phyloP scores from a whole-genome alignment of 2,888 invertebrate species.

The Caenorhabditis parvicauda region DNA sequence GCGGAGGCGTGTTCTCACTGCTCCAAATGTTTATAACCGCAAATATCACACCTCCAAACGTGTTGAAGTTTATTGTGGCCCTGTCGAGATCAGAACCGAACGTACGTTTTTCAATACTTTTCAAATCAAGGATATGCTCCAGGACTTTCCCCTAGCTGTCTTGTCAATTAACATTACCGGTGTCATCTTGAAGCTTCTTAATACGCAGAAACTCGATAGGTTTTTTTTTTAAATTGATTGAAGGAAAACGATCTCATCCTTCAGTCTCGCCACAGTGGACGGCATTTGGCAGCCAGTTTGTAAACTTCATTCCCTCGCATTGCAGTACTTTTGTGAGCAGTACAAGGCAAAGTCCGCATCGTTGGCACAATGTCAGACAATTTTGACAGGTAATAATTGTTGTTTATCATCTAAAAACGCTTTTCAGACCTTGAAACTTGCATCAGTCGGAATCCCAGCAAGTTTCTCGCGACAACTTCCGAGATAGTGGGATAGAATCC shows the following conservation, averaged over 20 bases:
- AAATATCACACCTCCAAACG: slow-evolving; percentile 6
- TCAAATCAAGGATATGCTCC: neutral
- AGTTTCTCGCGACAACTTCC: slow-evolving; percentile 6
- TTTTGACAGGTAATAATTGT: no score
- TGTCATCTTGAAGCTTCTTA: slow-evolving; percentile 19
- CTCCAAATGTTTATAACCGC: slow-evolving; percentile 33
- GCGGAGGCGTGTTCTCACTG: slow-evolving; percentile 33
- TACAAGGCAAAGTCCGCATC: slow-evolving; percentile 17
- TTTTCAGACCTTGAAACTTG: no score
- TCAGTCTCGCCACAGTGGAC: slow-evolving; percentile 16
- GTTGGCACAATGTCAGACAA: slow-evolving; percentile 17
- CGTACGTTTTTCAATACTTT: slow-evolving; percentile 9
- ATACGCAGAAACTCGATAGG: slow-evolving; percentile 25
- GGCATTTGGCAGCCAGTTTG: slow-evolving; percentile 19
- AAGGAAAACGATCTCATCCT: neutral
- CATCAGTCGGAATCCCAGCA: no score
- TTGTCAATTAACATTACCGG: slow-evolving; percentile 38
- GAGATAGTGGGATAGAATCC: neutral
- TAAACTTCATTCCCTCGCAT: slow-evolving; percentile 14
- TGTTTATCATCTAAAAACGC: no score
- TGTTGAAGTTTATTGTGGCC: slow-evolving; percentile 22
- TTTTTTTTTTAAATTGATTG: slow-evolving; percentile 1
- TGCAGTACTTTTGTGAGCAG: slow-evolving; percentile 16
- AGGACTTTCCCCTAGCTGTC: slow-evolving; percentile 43
- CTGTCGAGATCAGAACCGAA: slow-evolving; percentile 29